These are phyloP conservation scores for Rhineura floridana DNA, from an alignment of 2,113 vertebrate genomes.

Conservation along the genomic window DNA sequence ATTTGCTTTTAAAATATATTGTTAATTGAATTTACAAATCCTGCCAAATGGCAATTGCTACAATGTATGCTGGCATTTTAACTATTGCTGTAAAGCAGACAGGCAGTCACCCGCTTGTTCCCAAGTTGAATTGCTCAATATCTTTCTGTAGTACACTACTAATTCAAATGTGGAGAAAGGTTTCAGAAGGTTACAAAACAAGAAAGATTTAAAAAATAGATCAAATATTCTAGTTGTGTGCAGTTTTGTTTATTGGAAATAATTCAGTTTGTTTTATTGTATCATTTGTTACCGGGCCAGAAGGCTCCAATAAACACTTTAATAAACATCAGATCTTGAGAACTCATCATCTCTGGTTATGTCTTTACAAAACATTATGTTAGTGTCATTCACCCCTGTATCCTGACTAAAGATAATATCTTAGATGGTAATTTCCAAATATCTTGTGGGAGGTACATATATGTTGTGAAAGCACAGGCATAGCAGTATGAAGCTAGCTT, in stretches of 20 bases:
- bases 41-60: neutral
- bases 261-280: slow-evolving; percentile 74
- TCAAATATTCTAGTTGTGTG: slow-evolving; percentile 54
- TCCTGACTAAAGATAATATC: slow-evolving; percentile 63
- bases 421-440: slow-evolving; percentile 54
- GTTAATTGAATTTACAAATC: neutral
- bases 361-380: slow-evolving; percentile 65
- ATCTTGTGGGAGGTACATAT: slow-evolving; percentile 16
- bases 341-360: slow-evolving; percentile 66
- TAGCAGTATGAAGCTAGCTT: slow-evolving; percentile 44
- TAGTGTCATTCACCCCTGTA: slow-evolving; percentile 43
- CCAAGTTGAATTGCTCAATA: neutral
- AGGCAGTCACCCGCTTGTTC: neutral
- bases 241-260: slow-evolving; percentile 71
- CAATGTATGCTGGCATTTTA: slow-evolving; percentile 13
- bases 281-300: slow-evolving; percentile 70
- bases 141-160: slow-evolving; percentile 7
- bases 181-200: slow-evolving; percentile 60
- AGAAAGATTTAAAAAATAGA: slow-evolving; percentile 52
- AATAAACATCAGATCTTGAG: slow-evolving; percentile 71
- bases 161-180: slow-evolving; percentile 56
- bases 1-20: neutral
- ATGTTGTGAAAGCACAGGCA: slow-evolving; percentile 56
- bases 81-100: neutral
- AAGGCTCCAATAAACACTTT: slow-evolving; percentile 74